phyloP scores from a whole-genome alignment of 2,113 vertebrate species.

The Neogobius melanostomus region DNA sequence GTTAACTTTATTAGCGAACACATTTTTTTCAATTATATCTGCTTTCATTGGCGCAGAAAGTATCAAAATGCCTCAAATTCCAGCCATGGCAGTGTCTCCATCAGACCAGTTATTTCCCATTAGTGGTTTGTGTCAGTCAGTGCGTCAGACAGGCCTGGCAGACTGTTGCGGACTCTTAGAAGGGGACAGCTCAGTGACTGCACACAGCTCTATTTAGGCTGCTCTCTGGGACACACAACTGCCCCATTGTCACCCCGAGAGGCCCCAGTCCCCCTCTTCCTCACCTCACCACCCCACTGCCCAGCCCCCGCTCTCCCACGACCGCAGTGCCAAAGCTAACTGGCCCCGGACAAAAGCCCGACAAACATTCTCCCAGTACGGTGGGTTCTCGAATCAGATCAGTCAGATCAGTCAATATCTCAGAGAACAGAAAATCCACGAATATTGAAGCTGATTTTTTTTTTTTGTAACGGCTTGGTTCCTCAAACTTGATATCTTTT shows the following conservation, averaged over 20 bases:
- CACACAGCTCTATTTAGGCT: constrained; percentile 61
- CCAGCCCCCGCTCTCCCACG: constrained; percentile 55
- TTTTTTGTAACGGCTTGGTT: no score
- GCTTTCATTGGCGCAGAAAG: neutral
- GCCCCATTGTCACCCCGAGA: constrained; percentile 42
- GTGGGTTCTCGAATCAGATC: neutral
- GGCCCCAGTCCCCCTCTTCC: constrained; percentile 48
- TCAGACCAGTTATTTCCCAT: neutral
- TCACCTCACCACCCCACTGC: constrained; percentile 45
- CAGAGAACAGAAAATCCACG: no score
- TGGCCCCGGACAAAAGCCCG: constrained; percentile 28
- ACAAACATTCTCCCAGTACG: constrained; percentile 47
- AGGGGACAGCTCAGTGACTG: constrained; percentile 56
- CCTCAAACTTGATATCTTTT: no score
- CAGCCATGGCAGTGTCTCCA: neutral
- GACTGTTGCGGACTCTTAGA: constrained; percentile 58
- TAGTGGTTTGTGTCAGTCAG: constrained; percentile 21
- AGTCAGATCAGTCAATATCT: no score
- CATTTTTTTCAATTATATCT: neutral
- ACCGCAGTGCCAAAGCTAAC: constrained; percentile 45
- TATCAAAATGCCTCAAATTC: neutral
- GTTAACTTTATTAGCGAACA: no score
- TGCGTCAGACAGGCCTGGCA: constrained; percentile 25
- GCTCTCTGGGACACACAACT: constrained; percentile 54
- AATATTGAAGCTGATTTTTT: no score